Base-by-base conservation (phyloP, 2,888 invertebrate species). In the Scaptomyza cyrtandrae region DNA sequence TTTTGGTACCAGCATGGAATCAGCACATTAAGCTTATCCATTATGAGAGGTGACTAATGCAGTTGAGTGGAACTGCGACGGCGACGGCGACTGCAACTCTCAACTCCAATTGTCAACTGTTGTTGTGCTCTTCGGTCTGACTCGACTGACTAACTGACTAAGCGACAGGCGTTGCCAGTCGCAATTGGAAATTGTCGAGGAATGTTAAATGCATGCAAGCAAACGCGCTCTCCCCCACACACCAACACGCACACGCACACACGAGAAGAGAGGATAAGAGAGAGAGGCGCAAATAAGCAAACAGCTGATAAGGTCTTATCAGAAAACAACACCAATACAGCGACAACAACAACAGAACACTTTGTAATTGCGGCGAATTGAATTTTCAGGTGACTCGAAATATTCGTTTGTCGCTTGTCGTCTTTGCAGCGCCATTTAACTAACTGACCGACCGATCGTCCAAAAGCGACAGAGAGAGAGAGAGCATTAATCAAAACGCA, bases 291-390 rank as follows among this genome's bases (percentile, higher is more conserved):
- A 50, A 24, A 48, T 39, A 50, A 19, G 19, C 19, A 19, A 19
- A 19, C 19, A 41, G 67, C 74, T 88, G 88, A 83, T 83, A 88
- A 83, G 88, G 80, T 78, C 84, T 81, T 82, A 88, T 82, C 81
- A 82, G 83, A 49, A 41, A 19, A n/a, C 31, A 55, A 43, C 41
- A 33, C 13, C 31, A 55, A 43, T 35, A 29, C 45, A 33, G 19
- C 52, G n/a, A 27, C 29, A 29, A 29, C 45, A 33, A 14, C 52
- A 13, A 27, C 29, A 29, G 55, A 44, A 44, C 14, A 33, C 58
- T 10, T n/a, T 37, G 44, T 19, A 19, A 19, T 19, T 19, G 19
- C 19, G 2, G 19, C 2, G 19, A 19, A 19, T 49, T 59, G 39
- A 46, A 46, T 49, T 71, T 46, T 75, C 24, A 24, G 24, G 24